Evolutionary conservation across 2,113 vertebrate species (phyloP), one percentile per base, ranked within the genome.

Genomic region (Colius striatus): DNA sequence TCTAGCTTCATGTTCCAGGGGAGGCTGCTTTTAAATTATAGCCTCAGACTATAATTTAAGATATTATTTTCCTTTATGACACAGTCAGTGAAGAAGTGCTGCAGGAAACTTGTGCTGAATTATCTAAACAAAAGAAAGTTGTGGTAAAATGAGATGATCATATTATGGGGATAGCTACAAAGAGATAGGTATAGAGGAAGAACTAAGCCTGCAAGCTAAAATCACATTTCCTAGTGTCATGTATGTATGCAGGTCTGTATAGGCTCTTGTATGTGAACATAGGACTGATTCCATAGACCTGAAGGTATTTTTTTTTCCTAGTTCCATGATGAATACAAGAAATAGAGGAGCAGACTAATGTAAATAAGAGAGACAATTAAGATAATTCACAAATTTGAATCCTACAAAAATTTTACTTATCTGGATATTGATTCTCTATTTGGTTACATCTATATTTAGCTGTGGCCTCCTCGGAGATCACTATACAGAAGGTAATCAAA

Each of bases 351-450:
- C 68, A 62, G 84, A 13, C 6, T 91, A 93, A 94, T 81, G 79
- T 61, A 74, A 94, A 74, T 61, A 66, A 83, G 27, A 73, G 54
- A 79, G 54, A 70, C 55, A 87, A 92, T 75, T 60, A 85, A 94
- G 66, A 53, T 16, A 63, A 43, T 23, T 67, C 75, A 86, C 34
- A 79, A 84, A 70, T 95, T 84, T 94, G 93, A 96, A 96, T 93
- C 66, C 87, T 86, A 95, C 47, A 88, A 89, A 92, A 90, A 81
- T 48, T 71, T 62, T 75, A 50, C 63, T 96, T 94, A 76, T 85
- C 82, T 93, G 73, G 13, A 54, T 76, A 78, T 60, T 83, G 61
- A 50, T 38, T 84, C 89, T 90, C 84, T 84, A 6, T n/a, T 91
- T 77, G 21, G 34, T 85, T 60, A 48, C 10, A 48, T 53, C 36